Evolutionary conservation across 2,113 vertebrate species (phyloP).

Genomic region (Saccopteryx leptura): DNA sequence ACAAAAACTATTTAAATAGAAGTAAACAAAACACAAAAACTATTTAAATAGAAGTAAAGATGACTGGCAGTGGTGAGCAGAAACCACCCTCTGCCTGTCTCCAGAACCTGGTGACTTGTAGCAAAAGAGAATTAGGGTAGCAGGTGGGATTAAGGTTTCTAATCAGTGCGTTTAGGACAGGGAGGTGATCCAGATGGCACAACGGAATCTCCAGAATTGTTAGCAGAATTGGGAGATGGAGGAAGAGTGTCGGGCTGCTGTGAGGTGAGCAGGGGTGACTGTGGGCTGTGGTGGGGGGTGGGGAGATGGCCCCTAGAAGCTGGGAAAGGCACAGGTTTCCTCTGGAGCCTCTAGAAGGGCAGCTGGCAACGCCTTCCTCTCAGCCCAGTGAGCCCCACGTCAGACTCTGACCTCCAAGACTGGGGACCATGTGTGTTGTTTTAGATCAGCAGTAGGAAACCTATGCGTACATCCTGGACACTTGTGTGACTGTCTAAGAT

Average conservation of each 20-base stretch:
- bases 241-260: neutral
- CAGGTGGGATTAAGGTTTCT: neutral
- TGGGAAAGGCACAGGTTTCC: neutral
- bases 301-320: neutral
- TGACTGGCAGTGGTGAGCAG: neutral
- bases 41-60: neutral
- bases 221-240: neutral
- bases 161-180: neutral
- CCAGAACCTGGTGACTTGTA: neutral
- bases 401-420: neutral
- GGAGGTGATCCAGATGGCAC: neutral
- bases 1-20: neutral
- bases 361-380: neutral
- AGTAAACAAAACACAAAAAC: neutral
- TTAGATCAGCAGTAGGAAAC: neutral
- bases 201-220: neutral
- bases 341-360: neutral
- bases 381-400: neutral
- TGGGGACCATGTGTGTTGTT: neutral
- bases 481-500: neutral
- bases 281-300: neutral
- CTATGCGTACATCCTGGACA: neutral
- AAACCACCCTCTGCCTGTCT: neutral
- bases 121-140: neutral
- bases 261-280: neutral